Evolutionary conservation across 2,113 vertebrate species (phyloP).

Genomic region (Burhinus oedicnemus): DNA sequence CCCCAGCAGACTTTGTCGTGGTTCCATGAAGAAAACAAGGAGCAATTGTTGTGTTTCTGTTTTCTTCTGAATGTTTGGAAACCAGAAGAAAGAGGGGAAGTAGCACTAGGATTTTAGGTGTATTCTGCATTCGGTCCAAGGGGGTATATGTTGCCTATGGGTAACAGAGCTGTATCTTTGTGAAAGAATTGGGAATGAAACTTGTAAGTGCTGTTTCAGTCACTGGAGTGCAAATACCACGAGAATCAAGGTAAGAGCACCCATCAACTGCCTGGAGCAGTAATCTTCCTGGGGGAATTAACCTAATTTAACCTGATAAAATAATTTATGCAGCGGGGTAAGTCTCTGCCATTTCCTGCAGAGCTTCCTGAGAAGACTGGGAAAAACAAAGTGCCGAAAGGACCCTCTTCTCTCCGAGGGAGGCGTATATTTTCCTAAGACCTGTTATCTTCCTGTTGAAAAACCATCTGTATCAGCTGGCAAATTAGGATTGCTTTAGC

Average conservation of each 20-base stretch:
- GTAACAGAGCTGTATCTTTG: not conserved
- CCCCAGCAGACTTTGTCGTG: not conserved
- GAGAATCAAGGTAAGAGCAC: not conserved
- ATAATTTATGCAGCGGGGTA: not conserved
- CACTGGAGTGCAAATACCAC: not conserved
- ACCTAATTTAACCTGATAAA: not conserved
- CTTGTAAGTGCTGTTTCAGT: not conserved
- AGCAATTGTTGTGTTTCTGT: not conserved
- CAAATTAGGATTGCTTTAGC: not conserved
- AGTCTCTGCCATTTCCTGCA: not conserved
- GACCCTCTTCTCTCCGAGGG: not conserved
- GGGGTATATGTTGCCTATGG: not conserved
- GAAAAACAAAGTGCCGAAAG: not conserved
- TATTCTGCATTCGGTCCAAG: not conserved
- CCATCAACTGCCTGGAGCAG: not conserved
- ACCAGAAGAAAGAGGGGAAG: not conserved
- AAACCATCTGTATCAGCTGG: not conserved
- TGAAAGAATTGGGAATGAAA: not conserved
- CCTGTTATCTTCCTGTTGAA: not conserved
- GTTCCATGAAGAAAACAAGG: not conserved
- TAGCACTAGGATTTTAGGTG: not conserved
- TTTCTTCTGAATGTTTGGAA: not conserved
- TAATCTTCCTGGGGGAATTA: not conserved
- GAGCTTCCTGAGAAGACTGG: not conserved
- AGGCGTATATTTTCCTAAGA: not conserved